Base-by-base conservation (phyloP, 2,797 vertebrate species). In the Botia almorhae region DNA sequence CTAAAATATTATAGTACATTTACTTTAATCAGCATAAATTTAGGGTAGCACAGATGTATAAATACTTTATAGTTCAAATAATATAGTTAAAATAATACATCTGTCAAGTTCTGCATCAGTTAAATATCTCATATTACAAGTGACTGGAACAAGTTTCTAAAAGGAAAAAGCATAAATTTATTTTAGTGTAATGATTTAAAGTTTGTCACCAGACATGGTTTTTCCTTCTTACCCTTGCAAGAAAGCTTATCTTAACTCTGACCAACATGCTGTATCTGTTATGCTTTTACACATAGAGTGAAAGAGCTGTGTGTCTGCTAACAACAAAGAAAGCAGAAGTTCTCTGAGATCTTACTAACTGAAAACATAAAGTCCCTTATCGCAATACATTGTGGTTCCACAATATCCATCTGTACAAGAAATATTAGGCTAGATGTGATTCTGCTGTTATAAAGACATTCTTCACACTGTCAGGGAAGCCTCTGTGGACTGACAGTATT, bases 401-500 rank as follows among this genome's bases (percentile, higher is more conserved):
- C 29, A 29, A 29, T 29, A 29, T 29, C 29, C 29, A 29, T 29
- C 29, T 29, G 64, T 72, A 39, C 16, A 48, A 39, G 36, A 69
- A 69, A 17, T 33, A 74, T 78, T 55, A 73, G 11, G 13, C 56
- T 10, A 12, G n/a, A 51, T 43, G 14, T 5, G 12, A 50, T 51
- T 78, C 64, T 69, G 58, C 26, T 68, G 33, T 76, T 11, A 69
- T 67, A 61, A 79, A 79, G 65, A 76, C 39, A 65, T 56, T 71
- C 21, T 51, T 83, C 67, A 80, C 50, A 76, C 33, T 80, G 77
- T 63, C 50, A 70, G 26, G 13, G 12, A 48, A 51, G 6, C 19
- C 46, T 55, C 55, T 48, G 16, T 36, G 51, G 64, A 48, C 17
- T 29, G 23, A 7, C 21, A 56, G 36, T 68, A 2, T 76, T 58